A percentile compares a stretch with the other conserved stretches of the same genome.
Conservation (phyloP, 2,113 vertebrate species). For the Serinus canaria region DNA sequence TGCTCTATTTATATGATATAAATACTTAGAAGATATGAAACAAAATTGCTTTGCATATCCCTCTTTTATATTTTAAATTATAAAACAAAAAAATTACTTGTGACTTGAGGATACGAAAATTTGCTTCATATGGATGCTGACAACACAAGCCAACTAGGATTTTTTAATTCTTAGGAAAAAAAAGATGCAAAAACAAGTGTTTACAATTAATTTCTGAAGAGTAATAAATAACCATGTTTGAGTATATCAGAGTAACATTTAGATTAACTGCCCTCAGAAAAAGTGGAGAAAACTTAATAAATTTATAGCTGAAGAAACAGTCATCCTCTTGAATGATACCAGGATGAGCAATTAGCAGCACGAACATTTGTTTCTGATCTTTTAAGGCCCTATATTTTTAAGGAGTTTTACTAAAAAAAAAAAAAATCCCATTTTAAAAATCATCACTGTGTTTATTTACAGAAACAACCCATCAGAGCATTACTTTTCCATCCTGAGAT, state of each 20-base stretch:
- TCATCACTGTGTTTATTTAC: not conserved
- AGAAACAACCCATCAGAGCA: not conserved
- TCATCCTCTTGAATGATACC: not conserved
- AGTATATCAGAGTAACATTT: not conserved
- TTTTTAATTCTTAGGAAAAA: not conserved
- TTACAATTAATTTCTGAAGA: not conserved
- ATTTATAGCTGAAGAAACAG: not conserved
- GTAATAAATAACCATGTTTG: not conserved
- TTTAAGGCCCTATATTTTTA: not conserved
- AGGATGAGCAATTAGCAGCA: not conserved
- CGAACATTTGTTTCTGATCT: not conserved
- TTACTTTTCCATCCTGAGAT: not conserved
- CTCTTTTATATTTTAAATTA: not conserved
- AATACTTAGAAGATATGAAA: not conserved
- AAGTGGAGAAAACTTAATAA: not conserved
- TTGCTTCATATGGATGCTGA: not conserved
- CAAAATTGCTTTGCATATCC: not conserved
- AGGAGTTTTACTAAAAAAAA: not conserved
- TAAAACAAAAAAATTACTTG: not conserved
- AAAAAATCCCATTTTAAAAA: not conserved
- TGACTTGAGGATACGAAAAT: not conserved
- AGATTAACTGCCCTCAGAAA: not conserved
- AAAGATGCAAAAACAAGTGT: not conserved
- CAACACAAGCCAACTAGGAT: not conserved
- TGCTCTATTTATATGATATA: not conserved